Conservation (phyloP, 2,888 invertebrate species). For the Griposia aprilina region DNA sequence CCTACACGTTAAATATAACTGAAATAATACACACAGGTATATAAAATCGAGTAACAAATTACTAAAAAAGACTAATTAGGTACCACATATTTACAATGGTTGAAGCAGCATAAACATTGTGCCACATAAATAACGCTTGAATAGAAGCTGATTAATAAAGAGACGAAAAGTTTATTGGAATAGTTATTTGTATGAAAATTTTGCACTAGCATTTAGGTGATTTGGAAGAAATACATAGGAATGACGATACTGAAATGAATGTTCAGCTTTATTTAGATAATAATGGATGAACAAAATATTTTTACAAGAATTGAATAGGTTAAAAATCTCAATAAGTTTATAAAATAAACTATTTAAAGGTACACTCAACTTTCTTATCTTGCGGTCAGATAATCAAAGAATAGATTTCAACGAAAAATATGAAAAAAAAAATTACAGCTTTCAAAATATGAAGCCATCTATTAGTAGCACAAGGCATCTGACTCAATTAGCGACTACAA, state of each 20-base stretch:
- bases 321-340: not conserved
- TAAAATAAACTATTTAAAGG: not conserved
- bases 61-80: slow-evolving; percentile 63
- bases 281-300: slow-evolving; percentile 6
- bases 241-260: slow-evolving; percentile 15
- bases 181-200: slow-evolving; percentile 65
- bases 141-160: slow-evolving; percentile 70
- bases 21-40: slow-evolving; percentile 48
- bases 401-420: slow-evolving; percentile 23
- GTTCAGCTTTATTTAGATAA: not conserved
- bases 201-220: slow-evolving; percentile 40
- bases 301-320: not conserved
- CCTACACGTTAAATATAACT: slow-evolving; percentile 35
- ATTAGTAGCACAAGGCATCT: slow-evolving; percentile 24
- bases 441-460: slow-evolving; percentile 20
- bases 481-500: slow-evolving; percentile 59
- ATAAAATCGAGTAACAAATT: slow-evolving; percentile 58
- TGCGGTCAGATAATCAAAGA: slow-evolving; percentile 5
- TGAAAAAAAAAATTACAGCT: slow-evolving; percentile 1
- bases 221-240: slow-evolving; percentile 5
- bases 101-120: slow-evolving; percentile 66
- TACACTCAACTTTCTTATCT: not conserved
- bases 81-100: slow-evolving; percentile 56
- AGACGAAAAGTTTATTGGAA: slow-evolving; percentile 69
- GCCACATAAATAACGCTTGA: slow-evolving; percentile 69